phyloP scores from a whole-genome alignment of 2,113 vertebrate genomes.

The Pogona vitticeps region DNA sequence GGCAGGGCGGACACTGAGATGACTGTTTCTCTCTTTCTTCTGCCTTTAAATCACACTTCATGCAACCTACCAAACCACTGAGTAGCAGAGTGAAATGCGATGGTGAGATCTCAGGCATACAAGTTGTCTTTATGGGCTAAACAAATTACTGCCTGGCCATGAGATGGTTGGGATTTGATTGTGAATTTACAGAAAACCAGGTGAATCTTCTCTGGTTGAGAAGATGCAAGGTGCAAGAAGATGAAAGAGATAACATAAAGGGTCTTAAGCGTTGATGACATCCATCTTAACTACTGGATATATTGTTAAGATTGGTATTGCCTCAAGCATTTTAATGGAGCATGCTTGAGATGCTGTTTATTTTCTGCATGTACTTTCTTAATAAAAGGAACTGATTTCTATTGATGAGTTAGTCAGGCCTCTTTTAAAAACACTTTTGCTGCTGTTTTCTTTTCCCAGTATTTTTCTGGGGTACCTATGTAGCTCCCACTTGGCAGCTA shows the following conservation, averaged over 20 bases:
- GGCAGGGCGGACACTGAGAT: not conserved
- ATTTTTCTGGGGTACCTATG: too few species aligned
- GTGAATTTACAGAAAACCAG: slow-evolving; percentile 10
- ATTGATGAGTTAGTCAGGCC: too few species aligned
- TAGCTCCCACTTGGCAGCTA: too few species aligned
- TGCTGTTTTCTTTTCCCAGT: too few species aligned
- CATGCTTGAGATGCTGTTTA: not conserved
- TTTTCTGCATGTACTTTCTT: too few species aligned
- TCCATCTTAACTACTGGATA: not conserved
- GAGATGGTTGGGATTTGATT: not conserved
- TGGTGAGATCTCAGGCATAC: not conserved
- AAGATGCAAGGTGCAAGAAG: not conserved
- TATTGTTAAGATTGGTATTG: slow-evolving; percentile 9
- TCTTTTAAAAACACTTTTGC: too few species aligned
- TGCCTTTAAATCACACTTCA: not conserved
- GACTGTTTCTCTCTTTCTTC: not conserved
- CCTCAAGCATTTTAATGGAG: not conserved
- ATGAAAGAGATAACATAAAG: not conserved
- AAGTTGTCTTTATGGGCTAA: not conserved
- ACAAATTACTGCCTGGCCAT: not conserved
- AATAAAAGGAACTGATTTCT: too few species aligned
- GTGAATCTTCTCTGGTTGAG: slow-evolving; percentile 4
- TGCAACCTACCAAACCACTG: not conserved
- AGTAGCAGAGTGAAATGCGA: not conserved
- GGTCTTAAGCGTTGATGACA: not conserved